Conservation (phyloP, 2,797 vertebrate genomes). For the Lateolabrax maculatus region DNA sequence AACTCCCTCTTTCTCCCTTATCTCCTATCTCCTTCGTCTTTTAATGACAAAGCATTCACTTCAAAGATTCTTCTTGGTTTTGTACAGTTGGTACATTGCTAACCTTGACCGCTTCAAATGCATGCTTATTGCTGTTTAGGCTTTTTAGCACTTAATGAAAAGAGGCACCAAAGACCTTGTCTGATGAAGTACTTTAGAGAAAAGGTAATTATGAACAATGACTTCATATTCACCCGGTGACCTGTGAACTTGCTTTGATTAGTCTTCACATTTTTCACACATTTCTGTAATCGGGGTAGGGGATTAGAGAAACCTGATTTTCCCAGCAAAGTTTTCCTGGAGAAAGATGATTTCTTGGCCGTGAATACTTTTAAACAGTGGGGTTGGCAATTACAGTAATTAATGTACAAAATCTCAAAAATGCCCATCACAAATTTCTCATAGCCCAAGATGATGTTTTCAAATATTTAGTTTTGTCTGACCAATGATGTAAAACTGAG, state of each 20-base stretch:
- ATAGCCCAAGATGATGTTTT: not conserved
- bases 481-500: not conserved
- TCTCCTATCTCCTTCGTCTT: constrained; percentile 53
- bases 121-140: constrained; percentile 50
- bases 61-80: constrained; percentile 55
- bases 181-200: not conserved
- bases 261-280: too few species aligned
- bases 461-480: not conserved
- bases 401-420: not conserved
- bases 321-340: not conserved
- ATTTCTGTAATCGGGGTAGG: not conserved
- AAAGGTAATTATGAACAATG: not conserved
- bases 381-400: not conserved
- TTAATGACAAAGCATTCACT: constrained; percentile 62
- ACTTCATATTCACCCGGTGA: constrained; percentile 1
- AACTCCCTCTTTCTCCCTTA: constrained; percentile 61
- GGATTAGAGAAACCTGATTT: not conserved
- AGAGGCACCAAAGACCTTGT: constrained; percentile 8
- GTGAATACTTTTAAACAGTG: not conserved
- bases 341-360: not conserved
- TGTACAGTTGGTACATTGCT: constrained; percentile 39
- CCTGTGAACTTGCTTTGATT: constrained; percentile 10
- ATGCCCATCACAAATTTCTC: not conserved
- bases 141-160: constrained; percentile 36
- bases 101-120: constrained; percentile 55